Evolutionary conservation across 2,797 vertebrate genomes (phyloP).

Genomic region (Anabacerthia variegaticeps): DNA sequence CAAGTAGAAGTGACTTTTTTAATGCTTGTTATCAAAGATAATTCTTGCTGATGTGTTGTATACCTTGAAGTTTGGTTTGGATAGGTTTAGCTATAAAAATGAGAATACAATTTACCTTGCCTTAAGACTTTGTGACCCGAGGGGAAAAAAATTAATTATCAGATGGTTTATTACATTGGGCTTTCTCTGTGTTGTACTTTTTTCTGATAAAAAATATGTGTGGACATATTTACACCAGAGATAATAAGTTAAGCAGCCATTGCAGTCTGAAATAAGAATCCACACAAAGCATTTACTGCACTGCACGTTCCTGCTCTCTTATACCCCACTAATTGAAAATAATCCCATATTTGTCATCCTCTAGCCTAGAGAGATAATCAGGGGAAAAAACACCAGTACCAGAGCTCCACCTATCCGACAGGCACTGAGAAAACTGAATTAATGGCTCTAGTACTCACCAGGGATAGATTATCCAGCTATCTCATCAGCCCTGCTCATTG

Average conservation of each 20-base stretch:
- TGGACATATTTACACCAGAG: neutral
- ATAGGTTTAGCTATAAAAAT: neutral
- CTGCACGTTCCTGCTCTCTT: neutral
- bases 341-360: neutral
- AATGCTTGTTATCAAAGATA: neutral
- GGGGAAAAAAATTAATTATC: neutral
- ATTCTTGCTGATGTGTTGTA: neutral
- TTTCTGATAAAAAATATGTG: neutral
- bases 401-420: neutral
- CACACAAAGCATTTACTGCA: neutral
- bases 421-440: neutral
- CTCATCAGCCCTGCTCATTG: slow-evolving; percentile 20
- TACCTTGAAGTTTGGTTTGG: neutral
- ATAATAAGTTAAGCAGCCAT: neutral
- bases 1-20: neutral
- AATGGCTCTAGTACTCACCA: neutral
- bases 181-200: neutral
- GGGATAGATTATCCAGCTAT: slow-evolving; percentile 22
- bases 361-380: neutral
- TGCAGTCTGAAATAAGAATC: neutral
- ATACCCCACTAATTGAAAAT: neutral
- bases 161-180: neutral
- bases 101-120: neutral
- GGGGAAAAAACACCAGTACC: neutral
- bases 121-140: neutral